Conservation (phyloP, 2,888 invertebrate species). For the Ormyrus thymus region DNA sequence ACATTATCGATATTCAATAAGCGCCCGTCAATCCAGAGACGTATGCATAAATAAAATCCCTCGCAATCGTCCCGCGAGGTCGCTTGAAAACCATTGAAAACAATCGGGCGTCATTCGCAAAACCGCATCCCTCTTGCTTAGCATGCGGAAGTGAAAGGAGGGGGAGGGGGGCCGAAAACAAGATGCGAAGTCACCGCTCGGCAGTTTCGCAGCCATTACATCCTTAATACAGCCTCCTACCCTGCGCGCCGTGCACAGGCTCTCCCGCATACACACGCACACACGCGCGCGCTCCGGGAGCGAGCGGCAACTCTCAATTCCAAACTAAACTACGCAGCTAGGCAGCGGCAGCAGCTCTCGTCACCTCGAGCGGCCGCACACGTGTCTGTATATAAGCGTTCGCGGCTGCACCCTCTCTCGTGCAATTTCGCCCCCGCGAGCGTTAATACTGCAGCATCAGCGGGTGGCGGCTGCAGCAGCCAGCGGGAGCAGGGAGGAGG, state of each 20-base stretch:
- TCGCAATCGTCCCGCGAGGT: too few relatives aligned
- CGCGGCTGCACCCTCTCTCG: neutral
- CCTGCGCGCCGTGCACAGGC: neutral
- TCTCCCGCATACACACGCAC: neutral
- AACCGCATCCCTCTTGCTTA: too few relatives aligned
- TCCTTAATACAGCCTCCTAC: slow-evolving; percentile 26
- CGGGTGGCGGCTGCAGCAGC: neutral
- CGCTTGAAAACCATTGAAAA: too few relatives aligned
- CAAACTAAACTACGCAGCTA: slow-evolving; percentile 39
- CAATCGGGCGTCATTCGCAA: too few relatives aligned
- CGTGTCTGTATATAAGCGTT: slow-evolving; percentile 12
- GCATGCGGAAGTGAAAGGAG: too few relatives aligned
- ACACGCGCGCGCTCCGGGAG: neutral
- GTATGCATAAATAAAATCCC: too few relatives aligned
- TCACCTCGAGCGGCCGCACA: slow-evolving; percentile 33
- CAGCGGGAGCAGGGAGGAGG: slow-evolving; percentile 3
- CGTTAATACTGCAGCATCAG: slow-evolving; percentile 53
- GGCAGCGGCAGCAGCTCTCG: slow-evolving; percentile 19
- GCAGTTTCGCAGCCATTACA: slow-evolving; percentile 50
- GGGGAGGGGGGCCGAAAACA: neutral
- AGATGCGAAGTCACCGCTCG: slow-evolving; percentile 48
- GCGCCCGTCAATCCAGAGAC: too few relatives aligned
- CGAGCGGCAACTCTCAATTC: slow-evolving; percentile 33
- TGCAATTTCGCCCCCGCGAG: slow-evolving; percentile 26
- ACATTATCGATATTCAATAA: too few relatives aligned